Evolutionary conservation across 2,113 vertebrate species (phyloP).

Genomic region (Aspidoscelis tigris): DNA sequence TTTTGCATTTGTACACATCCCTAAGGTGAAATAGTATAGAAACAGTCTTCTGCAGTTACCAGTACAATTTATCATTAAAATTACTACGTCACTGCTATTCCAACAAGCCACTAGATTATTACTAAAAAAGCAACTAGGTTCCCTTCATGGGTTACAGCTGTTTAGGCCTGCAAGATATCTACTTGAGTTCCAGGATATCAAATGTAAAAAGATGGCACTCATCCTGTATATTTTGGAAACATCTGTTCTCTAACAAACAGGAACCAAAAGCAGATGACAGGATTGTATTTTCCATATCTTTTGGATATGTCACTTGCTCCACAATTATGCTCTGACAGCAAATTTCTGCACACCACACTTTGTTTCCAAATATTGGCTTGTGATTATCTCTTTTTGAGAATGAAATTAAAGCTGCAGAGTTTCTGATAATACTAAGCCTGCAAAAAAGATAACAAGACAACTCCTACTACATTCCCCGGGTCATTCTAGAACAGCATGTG

Average conservation of each 20-base stretch:
- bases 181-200: neutral
- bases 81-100: neutral
- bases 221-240: neutral
- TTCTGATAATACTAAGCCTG: slow-evolving; percentile 2
- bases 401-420: neutral
- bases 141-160: neutral
- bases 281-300: neutral
- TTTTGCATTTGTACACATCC: too few species aligned
- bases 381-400: neutral
- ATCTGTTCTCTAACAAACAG: neutral
- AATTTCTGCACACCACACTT: neutral
- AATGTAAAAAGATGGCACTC: neutral
- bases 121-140: neutral
- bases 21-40: too few species aligned
- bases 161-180: neutral
- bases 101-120: neutral
- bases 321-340: neutral
- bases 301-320: neutral
- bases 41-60: neutral
- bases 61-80: neutral
- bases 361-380: neutral
- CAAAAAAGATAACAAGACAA: neutral
- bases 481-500: neutral
- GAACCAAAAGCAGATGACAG: neutral
- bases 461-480: neutral